These are phyloP conservation scores for Centroberyx gerrardi DNA, from an alignment of 2,797 vertebrate species.

Conservation along the genomic window DNA sequence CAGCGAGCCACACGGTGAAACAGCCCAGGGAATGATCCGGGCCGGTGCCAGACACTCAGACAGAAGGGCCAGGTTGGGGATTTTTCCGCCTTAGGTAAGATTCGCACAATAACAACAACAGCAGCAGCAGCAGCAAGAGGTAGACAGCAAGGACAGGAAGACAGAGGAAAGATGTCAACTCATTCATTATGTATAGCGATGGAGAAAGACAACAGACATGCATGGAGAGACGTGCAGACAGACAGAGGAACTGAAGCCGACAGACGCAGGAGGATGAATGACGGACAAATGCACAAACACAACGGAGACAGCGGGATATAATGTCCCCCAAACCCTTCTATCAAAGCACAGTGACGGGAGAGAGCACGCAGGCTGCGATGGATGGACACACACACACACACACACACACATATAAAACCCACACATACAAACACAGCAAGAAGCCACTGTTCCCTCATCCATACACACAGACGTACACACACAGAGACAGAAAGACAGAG, in stretches of 20 bases:
- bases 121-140: background rate
- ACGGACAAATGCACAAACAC: background rate
- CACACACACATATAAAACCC: too few relatives aligned
- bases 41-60: slow-evolving; percentile 13
- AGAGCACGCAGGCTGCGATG: too few relatives aligned
- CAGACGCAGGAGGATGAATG: background rate
- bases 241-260: background rate
- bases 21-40: slow-evolving; percentile 25
- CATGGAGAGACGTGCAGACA: background rate
- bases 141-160: too few relatives aligned
- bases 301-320: too few relatives aligned
- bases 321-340: too few relatives aligned
- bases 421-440: too few relatives aligned
- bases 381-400: too few relatives aligned
- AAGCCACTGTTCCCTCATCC: slow-evolving; percentile 8
- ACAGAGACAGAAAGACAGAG: background rate
- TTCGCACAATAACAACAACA: slow-evolving; percentile 47
- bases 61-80: slow-evolving; percentile 31
- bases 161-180: too few relatives aligned
- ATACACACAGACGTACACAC: slow-evolving; percentile 17
- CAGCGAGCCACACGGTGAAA: slow-evolving; percentile 5
- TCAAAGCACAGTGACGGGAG: too few relatives aligned
- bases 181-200: slow-evolving; percentile 32
- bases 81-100: slow-evolving; percentile 38
- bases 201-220: slow-evolving; percentile 6